phyloP scores from a whole-genome alignment of 2,113 vertebrate species.

The Propithecus coquereli region DNA sequence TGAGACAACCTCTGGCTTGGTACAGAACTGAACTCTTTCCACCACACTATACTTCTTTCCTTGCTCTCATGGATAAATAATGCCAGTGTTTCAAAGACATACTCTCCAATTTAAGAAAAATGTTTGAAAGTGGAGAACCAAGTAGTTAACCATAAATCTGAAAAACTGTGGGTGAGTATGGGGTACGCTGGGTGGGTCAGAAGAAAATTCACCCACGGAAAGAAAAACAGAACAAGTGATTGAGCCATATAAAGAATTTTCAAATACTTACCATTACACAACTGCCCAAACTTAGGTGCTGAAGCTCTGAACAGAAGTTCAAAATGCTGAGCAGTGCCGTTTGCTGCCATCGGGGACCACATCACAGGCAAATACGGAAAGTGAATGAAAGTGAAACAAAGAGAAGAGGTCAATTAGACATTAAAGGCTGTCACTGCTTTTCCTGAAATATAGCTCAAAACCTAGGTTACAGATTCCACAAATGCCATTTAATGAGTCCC shows the following conservation, averaged over 20 bases:
- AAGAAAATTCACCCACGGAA: background rate
- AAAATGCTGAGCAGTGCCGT: slow-evolving; percentile 95
- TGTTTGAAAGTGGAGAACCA: background rate
- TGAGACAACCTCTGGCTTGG: background rate
- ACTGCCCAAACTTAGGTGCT: slow-evolving; percentile 96
- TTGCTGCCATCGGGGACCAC: slow-evolving; percentile 89
- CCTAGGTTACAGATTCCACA: slow-evolving; percentile 79
- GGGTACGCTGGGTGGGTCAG: background rate
- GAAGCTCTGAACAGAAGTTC: slow-evolving; percentile 96
- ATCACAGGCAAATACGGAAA: slow-evolving; percentile 79
- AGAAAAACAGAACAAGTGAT: background rate
- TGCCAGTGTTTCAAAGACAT: slow-evolving; percentile 7
- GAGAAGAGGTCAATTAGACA: slow-evolving; percentile 87
- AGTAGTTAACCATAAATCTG: background rate
- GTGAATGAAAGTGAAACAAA: slow-evolving; percentile 82
- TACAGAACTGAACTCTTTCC: background rate
- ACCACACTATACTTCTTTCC: background rate
- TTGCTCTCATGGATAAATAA: background rate
- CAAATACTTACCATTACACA: slow-evolving; percentile 93
- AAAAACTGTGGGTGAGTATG: background rate
- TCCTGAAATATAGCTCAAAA: slow-evolving; percentile 83
- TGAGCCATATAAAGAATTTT: background rate
- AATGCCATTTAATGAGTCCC: slow-evolving; percentile 89
- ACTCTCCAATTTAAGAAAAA: background rate
- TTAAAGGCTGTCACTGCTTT: slow-evolving; percentile 86